Evolutionary conservation across 1,140 invertebrate species (phyloP).

Genomic region (Cephus cinctus): DNA sequence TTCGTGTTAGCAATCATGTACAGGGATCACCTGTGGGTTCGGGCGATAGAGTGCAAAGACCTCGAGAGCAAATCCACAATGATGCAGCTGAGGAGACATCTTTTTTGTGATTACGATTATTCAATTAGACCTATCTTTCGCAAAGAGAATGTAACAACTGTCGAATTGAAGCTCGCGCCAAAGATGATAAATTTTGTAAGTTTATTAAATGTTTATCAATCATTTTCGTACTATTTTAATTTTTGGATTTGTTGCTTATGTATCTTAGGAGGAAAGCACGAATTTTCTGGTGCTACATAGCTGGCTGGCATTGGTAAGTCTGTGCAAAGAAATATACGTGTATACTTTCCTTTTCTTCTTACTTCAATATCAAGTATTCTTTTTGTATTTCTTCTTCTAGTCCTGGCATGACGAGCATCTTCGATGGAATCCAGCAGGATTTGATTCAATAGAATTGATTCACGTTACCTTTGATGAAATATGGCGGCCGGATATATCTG

Average conservation of each 20-base stretch:
- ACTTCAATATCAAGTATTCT: background rate
- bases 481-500: conserved; percentile 54
- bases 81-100: conserved; percentile 44
- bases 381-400: conserved; percentile 32
- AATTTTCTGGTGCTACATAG: conserved; percentile 33
- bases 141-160: conserved; percentile 43
- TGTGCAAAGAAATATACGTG: conserved; percentile 1
- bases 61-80: conserved; percentile 20
- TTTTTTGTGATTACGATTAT: conserved; percentile 58
- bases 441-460: conserved; percentile 41
- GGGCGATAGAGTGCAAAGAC: conserved; percentile 39
- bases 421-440: conserved; percentile 52
- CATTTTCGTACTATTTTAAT: conserved; percentile 12
- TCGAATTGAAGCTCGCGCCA: conserved; percentile 51
- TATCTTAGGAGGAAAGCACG: conserved; percentile 25
- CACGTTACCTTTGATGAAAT: conserved; percentile 45
- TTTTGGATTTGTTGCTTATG: conserved; percentile 5
- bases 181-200: conserved; percentile 60
- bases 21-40: no score
- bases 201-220: conserved; percentile 11
- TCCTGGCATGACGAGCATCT: conserved; percentile 53
- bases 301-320: conserved; percentile 40
- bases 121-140: conserved; percentile 46
- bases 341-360: background rate
- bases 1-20: no score